Base-by-base conservation (phyloP, 2,797 vertebrate species). In the Cynodonichthys magdalenae region DNA sequence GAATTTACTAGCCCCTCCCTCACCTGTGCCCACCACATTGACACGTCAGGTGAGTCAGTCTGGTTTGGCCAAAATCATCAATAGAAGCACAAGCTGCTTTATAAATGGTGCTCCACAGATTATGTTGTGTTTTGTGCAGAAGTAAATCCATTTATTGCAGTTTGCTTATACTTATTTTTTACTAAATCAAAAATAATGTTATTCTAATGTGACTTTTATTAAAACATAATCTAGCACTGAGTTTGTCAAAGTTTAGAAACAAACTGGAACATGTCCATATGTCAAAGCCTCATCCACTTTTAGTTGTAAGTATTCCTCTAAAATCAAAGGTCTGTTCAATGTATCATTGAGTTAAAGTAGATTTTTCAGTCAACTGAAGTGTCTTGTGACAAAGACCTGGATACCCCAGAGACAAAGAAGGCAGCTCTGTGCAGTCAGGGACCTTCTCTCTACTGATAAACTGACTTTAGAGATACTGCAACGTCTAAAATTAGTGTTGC, bases 401-500 rank as follows among this genome's bases (percentile, higher is more conserved):
- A 57, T 50, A 55, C 47, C 52, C 34, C 54, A 51, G 17, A 47
- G 51, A 29, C 45, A 65, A 74, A 79, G 69, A 77, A 41, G 66
- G 52, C 61, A 82, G 78, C 76, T 79, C 75, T 73, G 57, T 59
- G 52, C 57, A 36, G 34, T 50, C 41, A 42, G 67, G 59, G 74
- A 66, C 39, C 76, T 47, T 59, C 60, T 60, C 61, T 63, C 19
- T 42, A 53, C 71, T 79, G 86, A 91, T 92, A 90, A 81, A 51
- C 63, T 72, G 66, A 45, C 59, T 60, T 65, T 51, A 71, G 66
- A 86, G 87, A 92, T 84, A 86, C 57, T 11, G 3, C 8, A n/a
- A 70, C 17, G 59, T 84, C 89, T 91, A 92, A 92, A 90, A 81
- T 90, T 90, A 92, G 91, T 81, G 75, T 84, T 74, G 60, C 63